phyloP scores from a whole-genome alignment of 2,113 vertebrate species.

The Chamaetylas fuelleborni region DNA sequence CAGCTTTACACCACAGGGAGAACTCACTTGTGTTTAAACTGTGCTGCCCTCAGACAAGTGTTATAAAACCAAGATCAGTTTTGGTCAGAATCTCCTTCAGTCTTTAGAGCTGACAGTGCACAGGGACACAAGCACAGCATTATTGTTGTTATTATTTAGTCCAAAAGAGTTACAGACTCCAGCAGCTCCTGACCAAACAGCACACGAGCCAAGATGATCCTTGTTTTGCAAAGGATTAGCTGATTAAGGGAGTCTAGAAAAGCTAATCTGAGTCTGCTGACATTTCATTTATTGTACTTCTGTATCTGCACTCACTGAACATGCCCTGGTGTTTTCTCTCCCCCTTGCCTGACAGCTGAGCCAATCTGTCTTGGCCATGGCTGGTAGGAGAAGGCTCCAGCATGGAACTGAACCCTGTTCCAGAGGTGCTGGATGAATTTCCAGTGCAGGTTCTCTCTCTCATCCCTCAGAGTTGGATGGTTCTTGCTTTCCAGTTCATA shows the following conservation, averaged over 20 bases:
- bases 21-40: background rate
- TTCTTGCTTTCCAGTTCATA: background rate
- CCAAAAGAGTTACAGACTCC: background rate
- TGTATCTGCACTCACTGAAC: background rate
- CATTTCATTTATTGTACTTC: background rate
- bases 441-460: background rate
- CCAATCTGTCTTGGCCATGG: background rate
- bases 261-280: background rate
- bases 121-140: background rate
- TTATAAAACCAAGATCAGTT: background rate
- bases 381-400: background rate
- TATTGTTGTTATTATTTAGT: background rate
- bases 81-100: background rate
- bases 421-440: background rate
- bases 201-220: background rate
- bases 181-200: background rate
- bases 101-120: background rate
- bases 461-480: background rate
- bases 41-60: background rate
- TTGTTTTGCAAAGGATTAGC: constrained; percentile 24
- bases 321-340: background rate
- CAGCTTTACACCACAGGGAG: background rate
- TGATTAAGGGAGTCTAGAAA: background rate
- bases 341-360: background rate
- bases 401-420: background rate